A percentile compares a stretch with the other conserved stretches of the same genome.
Evolutionary conservation across 2,797 vertebrate species (phyloP).

Genomic region (Psittacula echo): DNA sequence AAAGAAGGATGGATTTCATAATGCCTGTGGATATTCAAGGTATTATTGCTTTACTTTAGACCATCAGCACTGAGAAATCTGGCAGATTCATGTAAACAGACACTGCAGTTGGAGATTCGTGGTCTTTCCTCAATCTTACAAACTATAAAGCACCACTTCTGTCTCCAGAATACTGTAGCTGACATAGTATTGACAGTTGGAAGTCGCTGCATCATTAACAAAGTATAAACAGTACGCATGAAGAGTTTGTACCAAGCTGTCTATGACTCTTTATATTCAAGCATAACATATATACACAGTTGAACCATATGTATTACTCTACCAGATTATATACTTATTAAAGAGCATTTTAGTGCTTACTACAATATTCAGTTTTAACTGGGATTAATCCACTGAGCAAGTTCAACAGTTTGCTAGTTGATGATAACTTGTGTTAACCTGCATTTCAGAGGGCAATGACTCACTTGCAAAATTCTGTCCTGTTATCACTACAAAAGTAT

Average conservation of each 20-base stretch:
- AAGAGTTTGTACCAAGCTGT: conserved; percentile 70
- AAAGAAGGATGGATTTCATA: conserved; percentile 51
- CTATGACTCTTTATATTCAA: conserved; percentile 69
- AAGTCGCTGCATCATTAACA: conserved; percentile 64
- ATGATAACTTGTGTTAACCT: conserved; percentile 62
- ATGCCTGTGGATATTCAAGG: conserved; percentile 46
- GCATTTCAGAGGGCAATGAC: conserved; percentile 66
- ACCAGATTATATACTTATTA: conserved; percentile 62
- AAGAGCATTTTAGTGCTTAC: conserved; percentile 70
- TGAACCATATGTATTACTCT: conserved; percentile 65
- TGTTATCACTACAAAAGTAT: conserved; percentile 59
- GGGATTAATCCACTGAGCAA: conserved; percentile 49
- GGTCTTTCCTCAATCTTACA: conserved; percentile 54
- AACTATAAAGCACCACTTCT: conserved; percentile 42
- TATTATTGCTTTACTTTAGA: conserved; percentile 39
- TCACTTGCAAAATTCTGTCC: conserved; percentile 68
- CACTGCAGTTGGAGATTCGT: conserved; percentile 44
- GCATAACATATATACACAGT: conserved; percentile 54
- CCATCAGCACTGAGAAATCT: conserved; percentile 54
- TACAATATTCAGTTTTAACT: conserved; percentile 48
- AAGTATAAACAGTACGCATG: conserved; percentile 74
- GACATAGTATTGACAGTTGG: conserved; percentile 42
- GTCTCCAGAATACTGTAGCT: conserved; percentile 48
- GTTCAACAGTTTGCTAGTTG: conserved; percentile 45
- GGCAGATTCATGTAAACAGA: conserved; percentile 40